Evolutionary conservation across 2,113 vertebrate genomes (phyloP).

Genomic region (Glaucidium brasilianum): DNA sequence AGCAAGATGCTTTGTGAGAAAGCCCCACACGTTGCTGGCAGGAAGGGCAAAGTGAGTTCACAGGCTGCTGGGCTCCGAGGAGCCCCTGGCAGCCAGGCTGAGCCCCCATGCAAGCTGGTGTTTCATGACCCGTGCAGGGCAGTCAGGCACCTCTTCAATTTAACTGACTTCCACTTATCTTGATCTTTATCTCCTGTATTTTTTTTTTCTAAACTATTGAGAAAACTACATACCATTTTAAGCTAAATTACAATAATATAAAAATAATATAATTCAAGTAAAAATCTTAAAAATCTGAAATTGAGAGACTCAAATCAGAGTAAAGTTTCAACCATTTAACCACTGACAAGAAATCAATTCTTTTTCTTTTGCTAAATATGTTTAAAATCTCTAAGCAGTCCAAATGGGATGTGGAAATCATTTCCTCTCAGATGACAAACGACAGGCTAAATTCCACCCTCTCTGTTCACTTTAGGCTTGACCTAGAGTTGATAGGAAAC

Average conservation of each 20-base stretch:
- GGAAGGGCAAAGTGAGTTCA: not conserved
- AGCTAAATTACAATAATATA: not conserved
- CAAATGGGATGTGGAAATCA: not conserved
- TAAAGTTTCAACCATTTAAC: not conserved
- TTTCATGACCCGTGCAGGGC: not conserved
- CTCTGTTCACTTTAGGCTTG: not conserved
- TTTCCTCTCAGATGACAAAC: conserved; percentile 22
- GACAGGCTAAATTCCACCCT: not conserved
- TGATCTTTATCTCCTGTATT: not conserved
- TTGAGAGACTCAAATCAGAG: not conserved
- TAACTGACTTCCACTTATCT: not conserved
- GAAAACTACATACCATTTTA: not conserved
- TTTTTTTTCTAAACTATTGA: not conserved
- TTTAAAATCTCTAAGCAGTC: not conserved
- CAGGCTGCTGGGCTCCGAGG: not conserved
- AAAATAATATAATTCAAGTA: not conserved
- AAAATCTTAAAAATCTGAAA: not conserved
- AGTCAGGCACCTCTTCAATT: not conserved
- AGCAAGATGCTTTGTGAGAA: not conserved
- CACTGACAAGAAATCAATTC: not conserved
- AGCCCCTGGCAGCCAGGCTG: not conserved
- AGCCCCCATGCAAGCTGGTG: fast-evolving
- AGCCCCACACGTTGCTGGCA: not conserved
- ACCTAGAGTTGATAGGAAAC: conserved; percentile 23
- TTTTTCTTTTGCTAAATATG: not conserved